Evolutionary conservation across 2,113 vertebrate species (phyloP).

Genomic region (Thalassoma bifasciatum): DNA sequence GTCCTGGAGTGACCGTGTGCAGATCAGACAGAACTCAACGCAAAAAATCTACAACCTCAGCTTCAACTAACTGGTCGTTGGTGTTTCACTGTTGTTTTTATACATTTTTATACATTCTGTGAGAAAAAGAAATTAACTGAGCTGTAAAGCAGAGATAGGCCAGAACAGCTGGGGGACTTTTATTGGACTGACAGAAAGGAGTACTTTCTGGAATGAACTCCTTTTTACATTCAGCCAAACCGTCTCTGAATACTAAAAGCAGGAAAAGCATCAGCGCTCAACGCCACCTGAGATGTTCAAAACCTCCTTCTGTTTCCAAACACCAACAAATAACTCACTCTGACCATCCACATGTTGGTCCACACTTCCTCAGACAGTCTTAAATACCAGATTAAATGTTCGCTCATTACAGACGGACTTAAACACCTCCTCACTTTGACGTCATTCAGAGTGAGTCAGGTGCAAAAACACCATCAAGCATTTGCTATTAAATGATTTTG

Average conservation of each 20-base stretch:
- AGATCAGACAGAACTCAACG: not conserved
- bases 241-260: slow-evolving; percentile 33
- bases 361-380: too few relatives aligned
- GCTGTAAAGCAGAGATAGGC: slow-evolving; percentile 33
- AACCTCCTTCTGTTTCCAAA: not conserved
- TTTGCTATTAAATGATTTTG: slow-evolving; percentile 25
- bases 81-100: not conserved
- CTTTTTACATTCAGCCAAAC: slow-evolving; percentile 27
- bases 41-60: slow-evolving; percentile 19
- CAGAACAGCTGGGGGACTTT: slow-evolving; percentile 21
- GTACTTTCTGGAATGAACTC: slow-evolving; percentile 23
- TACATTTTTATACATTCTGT: slow-evolving; percentile 16
- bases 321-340: too few relatives aligned
- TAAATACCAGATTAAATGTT: slow-evolving; percentile 4
- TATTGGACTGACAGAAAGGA: slow-evolving; percentile 25
- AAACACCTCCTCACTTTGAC: not conserved
- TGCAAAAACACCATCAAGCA: slow-evolving; percentile 52
- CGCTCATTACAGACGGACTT: slow-evolving; percentile 13
- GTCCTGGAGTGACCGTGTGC: not conserved
- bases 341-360: too few relatives aligned
- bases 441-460: slow-evolving; percentile 28
- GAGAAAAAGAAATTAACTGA: slow-evolving; percentile 50
- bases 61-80: not conserved
- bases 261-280: not conserved
- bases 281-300: not conserved